Percentiles rank a stretch among this genome's conserved stretches.
Conservation (phyloP, 2,797 vertebrate species). For the Danio kyathit region DNA sequence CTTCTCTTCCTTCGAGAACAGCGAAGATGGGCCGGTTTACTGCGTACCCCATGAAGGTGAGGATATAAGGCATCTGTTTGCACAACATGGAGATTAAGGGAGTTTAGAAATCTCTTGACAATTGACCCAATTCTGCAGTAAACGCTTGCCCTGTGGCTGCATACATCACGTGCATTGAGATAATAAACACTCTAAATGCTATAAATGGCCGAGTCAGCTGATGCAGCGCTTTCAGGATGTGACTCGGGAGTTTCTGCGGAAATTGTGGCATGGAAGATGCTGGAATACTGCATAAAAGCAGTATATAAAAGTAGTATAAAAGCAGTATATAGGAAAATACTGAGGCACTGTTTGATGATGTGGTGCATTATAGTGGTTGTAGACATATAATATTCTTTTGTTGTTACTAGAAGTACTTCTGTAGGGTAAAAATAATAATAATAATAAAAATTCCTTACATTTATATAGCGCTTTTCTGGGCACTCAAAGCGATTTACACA, state of each 20-base stretch:
- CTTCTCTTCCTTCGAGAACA: slow-evolving; percentile 97
- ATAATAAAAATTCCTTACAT: too few relatives aligned
- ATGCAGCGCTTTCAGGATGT: slow-evolving; percentile 68
- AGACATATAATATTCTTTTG: not conserved
- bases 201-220: slow-evolving; percentile 71
- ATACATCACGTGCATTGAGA: slow-evolving; percentile 54
- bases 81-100: slow-evolving; percentile 50
- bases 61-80: slow-evolving; percentile 68
- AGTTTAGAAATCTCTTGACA: slow-evolving; percentile 47
- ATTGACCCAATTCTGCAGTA: slow-evolving; percentile 51
- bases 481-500: too few relatives aligned
- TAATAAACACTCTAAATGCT: slow-evolving; percentile 79
- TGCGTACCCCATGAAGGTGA: slow-evolving; percentile 96
- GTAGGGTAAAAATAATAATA: too few relatives aligned
- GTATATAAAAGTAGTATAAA: slow-evolving; percentile 13
- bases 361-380: not conserved
- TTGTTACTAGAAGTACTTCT: not conserved
- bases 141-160: slow-evolving; percentile 64
- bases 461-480: too few relatives aligned
- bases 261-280: slow-evolving; percentile 50
- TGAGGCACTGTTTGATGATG: not conserved
- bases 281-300: slow-evolving; percentile 7
- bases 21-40: slow-evolving; percentile 95
- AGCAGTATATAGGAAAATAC: not conserved
- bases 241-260: slow-evolving; percentile 68